phyloP scores from a whole-genome alignment of 1,140 invertebrate species.

The Drosophila miranda region DNA sequence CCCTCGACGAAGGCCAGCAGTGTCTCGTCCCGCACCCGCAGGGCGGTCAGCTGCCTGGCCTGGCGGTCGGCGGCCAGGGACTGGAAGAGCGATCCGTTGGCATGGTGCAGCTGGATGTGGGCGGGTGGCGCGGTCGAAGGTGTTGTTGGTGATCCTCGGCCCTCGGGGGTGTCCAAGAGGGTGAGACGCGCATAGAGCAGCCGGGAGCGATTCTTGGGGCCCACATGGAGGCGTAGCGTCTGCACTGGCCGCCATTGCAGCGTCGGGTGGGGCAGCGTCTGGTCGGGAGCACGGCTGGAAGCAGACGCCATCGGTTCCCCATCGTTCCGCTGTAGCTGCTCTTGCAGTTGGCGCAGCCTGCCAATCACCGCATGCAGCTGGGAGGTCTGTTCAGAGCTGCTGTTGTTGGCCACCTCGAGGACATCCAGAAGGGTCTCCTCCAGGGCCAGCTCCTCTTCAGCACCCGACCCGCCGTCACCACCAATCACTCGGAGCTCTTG shows the following conservation, averaged over 20 bases:
- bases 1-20: slow-evolving; percentile 72
- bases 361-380: slow-evolving; percentile 59
- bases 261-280: background rate
- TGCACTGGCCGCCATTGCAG: slow-evolving; percentile 26
- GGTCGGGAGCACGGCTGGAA: background rate
- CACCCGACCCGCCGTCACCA: background rate
- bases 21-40: slow-evolving; percentile 68
- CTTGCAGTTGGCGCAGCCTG: slow-evolving; percentile 50
- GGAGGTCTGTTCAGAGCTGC: slow-evolving; percentile 9
- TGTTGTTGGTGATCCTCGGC: slow-evolving; percentile 13
- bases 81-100: slow-evolving; percentile 70
- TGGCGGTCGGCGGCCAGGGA: slow-evolving; percentile 47
- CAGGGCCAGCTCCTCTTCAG: slow-evolving; percentile 12
- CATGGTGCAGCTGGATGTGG: slow-evolving; percentile 57
- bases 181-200: slow-evolving; percentile 60
- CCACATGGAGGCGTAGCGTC: slow-evolving; percentile 54
- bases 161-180: background rate
- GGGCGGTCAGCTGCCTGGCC: slow-evolving; percentile 51
- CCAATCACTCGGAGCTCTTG: slow-evolving; percentile 40
- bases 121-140: slow-evolving; percentile 52
- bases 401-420: slow-evolving; percentile 49
- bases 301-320: background rate
- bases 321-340: slow-evolving; percentile 11
- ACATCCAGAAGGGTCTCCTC: slow-evolving; percentile 54
- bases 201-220: slow-evolving; percentile 8